These are phyloP conservation scores for Perognathus longimembris DNA, from an alignment of 2,113 vertebrate species.

Conservation along the genomic window DNA sequence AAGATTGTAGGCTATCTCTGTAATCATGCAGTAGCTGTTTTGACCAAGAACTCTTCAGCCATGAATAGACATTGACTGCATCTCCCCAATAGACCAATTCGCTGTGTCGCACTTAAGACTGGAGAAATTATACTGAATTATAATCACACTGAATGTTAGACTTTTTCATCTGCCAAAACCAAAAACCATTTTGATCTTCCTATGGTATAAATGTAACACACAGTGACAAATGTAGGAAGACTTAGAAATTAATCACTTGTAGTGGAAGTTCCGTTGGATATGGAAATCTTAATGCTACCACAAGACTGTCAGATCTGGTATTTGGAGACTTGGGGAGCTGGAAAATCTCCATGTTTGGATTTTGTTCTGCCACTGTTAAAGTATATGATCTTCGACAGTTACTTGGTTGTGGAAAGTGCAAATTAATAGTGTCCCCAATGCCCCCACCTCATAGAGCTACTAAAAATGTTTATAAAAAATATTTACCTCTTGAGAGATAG, in stretches of 20 bases:
- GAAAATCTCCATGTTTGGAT: not conserved
- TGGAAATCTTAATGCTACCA: conserved; percentile 73
- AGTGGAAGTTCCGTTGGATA: conserved; percentile 63
- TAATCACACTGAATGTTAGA: conserved; percentile 79
- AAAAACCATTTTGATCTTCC: conserved; percentile 80
- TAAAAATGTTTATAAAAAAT: conserved; percentile 57
- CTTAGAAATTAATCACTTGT: conserved; percentile 71
- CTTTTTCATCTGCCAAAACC: conserved; percentile 82
- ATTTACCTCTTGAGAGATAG: conserved; percentile 81
- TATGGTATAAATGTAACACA: conserved; percentile 68
- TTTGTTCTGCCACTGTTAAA: not conserved
- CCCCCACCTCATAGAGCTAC: conserved; percentile 30
- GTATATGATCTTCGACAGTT: not conserved
- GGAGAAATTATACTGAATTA: conserved; percentile 75
- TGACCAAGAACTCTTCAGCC: conserved; percentile 79
- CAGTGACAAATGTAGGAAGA: conserved; percentile 61
- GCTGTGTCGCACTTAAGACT: conserved; percentile 74
- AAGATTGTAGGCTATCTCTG: conserved; percentile 72
- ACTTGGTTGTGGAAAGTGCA: conserved; percentile 40
- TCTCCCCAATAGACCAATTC: conserved; percentile 56
- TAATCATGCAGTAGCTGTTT: conserved; percentile 80
- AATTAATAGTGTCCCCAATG: conserved; percentile 5
- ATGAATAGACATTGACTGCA: not conserved
- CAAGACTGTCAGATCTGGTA: not conserved
- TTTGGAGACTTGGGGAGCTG: not conserved